These are phyloP conservation scores for Burhinus bistriatus DNA, from an alignment of 2,113 vertebrate species.

Conservation along the genomic window DNA sequence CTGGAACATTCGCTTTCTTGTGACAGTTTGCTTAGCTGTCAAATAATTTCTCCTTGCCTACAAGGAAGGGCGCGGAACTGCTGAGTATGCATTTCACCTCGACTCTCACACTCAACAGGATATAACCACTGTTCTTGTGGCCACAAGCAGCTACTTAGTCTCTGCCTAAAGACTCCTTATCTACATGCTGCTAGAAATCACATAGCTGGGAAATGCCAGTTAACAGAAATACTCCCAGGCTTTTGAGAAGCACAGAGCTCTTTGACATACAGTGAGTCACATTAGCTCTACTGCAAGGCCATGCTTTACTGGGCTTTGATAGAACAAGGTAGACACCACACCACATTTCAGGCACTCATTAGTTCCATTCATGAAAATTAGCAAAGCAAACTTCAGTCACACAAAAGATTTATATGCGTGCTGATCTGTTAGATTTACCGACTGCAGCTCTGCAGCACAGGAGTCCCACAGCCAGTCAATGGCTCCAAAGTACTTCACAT, in stretches of 20 bases:
- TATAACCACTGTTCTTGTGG: slow-evolving; percentile 76
- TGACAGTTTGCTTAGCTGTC: slow-evolving; percentile 71
- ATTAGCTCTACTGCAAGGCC: not conserved
- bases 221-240: not conserved
- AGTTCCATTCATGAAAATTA: not conserved
- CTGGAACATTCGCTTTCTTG: slow-evolving; percentile 74
- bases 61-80: slow-evolving; percentile 87
- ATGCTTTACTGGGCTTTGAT: not conserved
- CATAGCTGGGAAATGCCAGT: not conserved
- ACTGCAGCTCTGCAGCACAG: not conserved
- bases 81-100: slow-evolving; percentile 82
- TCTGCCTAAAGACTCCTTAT: slow-evolving; percentile 1
- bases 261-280: not conserved
- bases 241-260: not conserved
- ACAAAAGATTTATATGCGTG: not conserved
- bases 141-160: slow-evolving; percentile 30
- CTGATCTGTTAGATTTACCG: not conserved
- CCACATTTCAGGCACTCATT: not conserved
- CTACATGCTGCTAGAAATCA: not conserved
- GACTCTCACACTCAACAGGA: slow-evolving; percentile 80
- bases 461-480: not conserved
- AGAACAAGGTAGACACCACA: not conserved
- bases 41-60: slow-evolving; percentile 50
- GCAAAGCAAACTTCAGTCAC: not conserved
- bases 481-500: not conserved